phyloP scores from a whole-genome alignment of 1,140 invertebrate species.

The Papilio machaon region DNA sequence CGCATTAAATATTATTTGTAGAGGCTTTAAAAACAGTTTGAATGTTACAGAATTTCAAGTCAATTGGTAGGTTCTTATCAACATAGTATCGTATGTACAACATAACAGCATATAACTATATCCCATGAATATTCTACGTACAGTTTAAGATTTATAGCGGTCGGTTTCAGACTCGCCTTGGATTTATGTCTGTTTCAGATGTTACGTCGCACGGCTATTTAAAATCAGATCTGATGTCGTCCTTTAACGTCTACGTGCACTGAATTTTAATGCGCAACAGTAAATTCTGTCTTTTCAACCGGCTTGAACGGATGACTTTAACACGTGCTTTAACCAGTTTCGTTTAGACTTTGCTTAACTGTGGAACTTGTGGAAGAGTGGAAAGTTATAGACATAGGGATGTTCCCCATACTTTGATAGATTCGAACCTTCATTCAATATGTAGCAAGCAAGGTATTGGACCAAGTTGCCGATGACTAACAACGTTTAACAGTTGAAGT shows the following conservation, averaged over 20 bases:
- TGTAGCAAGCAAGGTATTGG: too few relatives aligned
- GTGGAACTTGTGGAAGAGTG: too few relatives aligned
- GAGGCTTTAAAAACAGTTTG: not conserved
- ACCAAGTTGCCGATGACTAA: too few relatives aligned
- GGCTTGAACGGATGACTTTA: not conserved
- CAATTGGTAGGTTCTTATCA: not conserved
- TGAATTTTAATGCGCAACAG: not conserved
- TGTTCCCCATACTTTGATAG: too few relatives aligned
- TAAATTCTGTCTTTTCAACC: not conserved
- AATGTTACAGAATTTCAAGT: too few relatives aligned
- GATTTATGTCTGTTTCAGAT: constrained; percentile 16
- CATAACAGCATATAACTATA: not conserved
- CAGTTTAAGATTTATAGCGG: constrained; percentile 5
- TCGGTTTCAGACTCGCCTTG: constrained; percentile 10
- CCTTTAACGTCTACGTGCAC: constrained; percentile 3
- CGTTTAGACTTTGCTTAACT: not conserved
- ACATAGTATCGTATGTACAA: not conserved
- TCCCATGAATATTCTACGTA: constrained; percentile 16
- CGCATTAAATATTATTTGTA: not conserved
- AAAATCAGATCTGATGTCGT: constrained; percentile 2
- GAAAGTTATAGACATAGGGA: too few relatives aligned
- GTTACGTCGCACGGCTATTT: constrained; percentile 14
- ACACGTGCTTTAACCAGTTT: not conserved
- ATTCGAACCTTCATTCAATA: too few relatives aligned
- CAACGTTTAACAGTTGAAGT: too few relatives aligned